phyloP scores from a whole-genome alignment of 2,113 vertebrate species.

The Equus quagga region DNA sequence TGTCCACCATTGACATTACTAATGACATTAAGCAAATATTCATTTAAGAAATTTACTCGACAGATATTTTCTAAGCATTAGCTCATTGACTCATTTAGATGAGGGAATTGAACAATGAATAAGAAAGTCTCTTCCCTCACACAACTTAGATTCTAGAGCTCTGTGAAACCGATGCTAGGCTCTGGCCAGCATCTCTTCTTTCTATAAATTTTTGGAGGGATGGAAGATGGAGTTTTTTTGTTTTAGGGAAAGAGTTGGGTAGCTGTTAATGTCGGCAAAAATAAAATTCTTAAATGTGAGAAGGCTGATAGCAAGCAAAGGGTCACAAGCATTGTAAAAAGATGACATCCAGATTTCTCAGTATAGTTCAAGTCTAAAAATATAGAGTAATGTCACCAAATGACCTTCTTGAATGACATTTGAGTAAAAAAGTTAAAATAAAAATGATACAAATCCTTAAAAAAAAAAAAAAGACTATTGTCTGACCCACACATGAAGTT shows the following conservation, averaged over 20 bases:
- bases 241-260: background rate
- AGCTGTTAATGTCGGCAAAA: background rate
- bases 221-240: background rate
- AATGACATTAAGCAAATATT: background rate
- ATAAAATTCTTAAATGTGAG: constrained; percentile 39
- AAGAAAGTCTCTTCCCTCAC: background rate
- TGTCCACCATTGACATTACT: background rate
- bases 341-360: background rate
- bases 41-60: background rate
- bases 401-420: background rate
- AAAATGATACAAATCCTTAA: background rate
- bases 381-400: background rate
- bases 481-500: background rate
- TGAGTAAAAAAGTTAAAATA: background rate
- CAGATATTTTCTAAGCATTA: background rate
- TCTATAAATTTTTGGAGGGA: background rate
- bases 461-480: background rate
- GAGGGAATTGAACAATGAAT: background rate
- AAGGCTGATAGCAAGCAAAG: constrained; percentile 8
- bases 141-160: background rate
- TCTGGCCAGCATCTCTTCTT: background rate
- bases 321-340: background rate
- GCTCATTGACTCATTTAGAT: background rate
- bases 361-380: background rate
- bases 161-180: background rate